Percentiles rank a stretch among this genome's conserved stretches.
These are phyloP conservation scores for Spea bombifrons DNA, from an alignment of 2,113 vertebrate species.

Conservation along the genomic window DNA sequence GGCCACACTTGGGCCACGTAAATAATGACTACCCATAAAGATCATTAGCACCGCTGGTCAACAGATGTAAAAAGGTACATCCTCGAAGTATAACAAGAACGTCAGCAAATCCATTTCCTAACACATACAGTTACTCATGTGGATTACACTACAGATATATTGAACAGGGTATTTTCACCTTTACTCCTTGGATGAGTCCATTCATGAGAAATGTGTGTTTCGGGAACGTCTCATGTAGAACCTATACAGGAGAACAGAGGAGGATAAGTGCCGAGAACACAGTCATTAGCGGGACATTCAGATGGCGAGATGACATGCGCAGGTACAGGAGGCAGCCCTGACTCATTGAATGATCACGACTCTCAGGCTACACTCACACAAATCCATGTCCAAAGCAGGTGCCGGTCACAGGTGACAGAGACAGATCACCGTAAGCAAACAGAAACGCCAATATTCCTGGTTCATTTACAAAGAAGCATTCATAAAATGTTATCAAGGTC, in stretches of 20 bases:
- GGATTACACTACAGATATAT: no score
- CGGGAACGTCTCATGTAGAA: slow-evolving; percentile 91
- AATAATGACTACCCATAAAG: no score
- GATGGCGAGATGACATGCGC: not conserved
- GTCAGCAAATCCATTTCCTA: no score
- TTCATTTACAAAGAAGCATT: no score
- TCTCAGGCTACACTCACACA: not conserved
- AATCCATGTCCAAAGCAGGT: not conserved
- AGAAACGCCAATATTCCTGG: no score
- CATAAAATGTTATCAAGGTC: no score
- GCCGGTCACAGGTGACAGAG: not conserved
- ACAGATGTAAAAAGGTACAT: no score
- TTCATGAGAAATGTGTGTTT: slow-evolving; percentile 96
- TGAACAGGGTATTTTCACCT: slow-evolving; percentile 70
- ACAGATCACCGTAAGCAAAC: not conserved
- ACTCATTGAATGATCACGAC: not conserved
- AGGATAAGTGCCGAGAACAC: not conserved
- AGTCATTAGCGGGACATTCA: not conserved
- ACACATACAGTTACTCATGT: no score
- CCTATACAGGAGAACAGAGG: slow-evolving; percentile 61
- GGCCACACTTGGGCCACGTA: no score
- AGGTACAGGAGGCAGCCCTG: not conserved
- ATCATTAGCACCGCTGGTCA: no score
- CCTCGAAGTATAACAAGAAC: no score
- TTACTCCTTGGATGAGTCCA: slow-evolving; percentile 94